Evolutionary conservation across 2,797 vertebrate species (phyloP), one percentile per base, ranked within the genome.

Genomic region (Bradypodion pumilum): DNA sequence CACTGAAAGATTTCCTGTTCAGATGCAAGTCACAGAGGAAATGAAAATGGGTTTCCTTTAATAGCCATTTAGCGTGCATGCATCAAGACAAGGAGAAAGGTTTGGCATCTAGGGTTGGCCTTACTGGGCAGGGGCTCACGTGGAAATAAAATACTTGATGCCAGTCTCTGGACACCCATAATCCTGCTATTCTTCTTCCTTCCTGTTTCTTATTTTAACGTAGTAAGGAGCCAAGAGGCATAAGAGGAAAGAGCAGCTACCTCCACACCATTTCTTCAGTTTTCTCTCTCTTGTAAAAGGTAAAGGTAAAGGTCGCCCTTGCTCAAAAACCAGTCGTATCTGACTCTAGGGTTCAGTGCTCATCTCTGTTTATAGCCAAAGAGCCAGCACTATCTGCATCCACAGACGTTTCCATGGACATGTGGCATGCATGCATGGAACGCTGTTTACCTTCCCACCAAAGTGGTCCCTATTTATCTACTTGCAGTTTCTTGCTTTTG

Each of bases 1-100:
- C 83, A 90, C 23, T 83, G 75, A 80, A 89, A 84, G 73, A 56
- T 87, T 86, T 85, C 86, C 93, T 1, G 2, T 60, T 80, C 80
- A 88, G 90, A 87, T 75, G 86, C 80, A 88, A 88, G 87, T 82
- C 3, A 0, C 75, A 35, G 66, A 0, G 1, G 80, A 84, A 90
- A 59, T 4, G 78, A 66, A 72, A 2, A 0, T 9, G 69, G 15
- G 32, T 90, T 91, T 63, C 21, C 88, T 83, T 87, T 74, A 16
- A 86, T 68, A 81, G 85, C 69, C 80, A 86, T 74, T 80, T 88
- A 86, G 86, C 74, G 89, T 32, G 65, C 76, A 87, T 5, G 82
- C 81, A 85, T 65, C 69, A 80, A 87, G 0, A 0, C 72, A 83
- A 32, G 7, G 68, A 3, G 25, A 27, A 2, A 7, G 16, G 16